Base-by-base conservation (phyloP, 2,888 invertebrate species). In the Nycteola revayana region DNA sequence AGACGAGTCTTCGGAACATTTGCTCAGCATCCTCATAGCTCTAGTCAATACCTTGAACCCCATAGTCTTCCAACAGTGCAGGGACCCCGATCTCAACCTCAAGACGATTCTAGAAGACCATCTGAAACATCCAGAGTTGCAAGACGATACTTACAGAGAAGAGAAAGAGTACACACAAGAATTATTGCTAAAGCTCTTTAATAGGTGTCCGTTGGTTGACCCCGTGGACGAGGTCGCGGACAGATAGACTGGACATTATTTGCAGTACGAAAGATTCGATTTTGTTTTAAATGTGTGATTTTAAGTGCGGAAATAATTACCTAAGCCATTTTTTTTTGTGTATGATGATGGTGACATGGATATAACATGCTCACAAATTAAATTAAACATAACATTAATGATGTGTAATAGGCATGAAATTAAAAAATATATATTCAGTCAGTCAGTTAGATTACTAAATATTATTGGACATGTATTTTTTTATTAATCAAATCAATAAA, bases 121-220 rank as follows among this genome's bases (percentile, higher is more conserved):
- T 4, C 37, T 75, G 0, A 52, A 55, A 4, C 44, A 60, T 8
- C 66, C 73, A 0, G 82, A 82, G 1, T 25, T 76, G 1, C 32
- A 33, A 0, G 59, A 59, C 2, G 73, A 76, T 6, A 64, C 54
- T 2, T 84, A 60, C 25, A 34, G 41, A 0, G 85, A 87, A 20
- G 84, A 86, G 17, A 74, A 69, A 22, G 72, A 79, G 2, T 70
- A 70, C 30, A 78, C 80, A 18, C 45, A 60, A 2, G 60, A 66
- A 0, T 39, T 83, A 2, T 14, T 78, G 7, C 21, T 17, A 0
- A 60, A 45, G 7, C 40, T 70, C 3, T 65, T 75, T 24, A 33
- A 44, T 0, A 32, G 47, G n/a, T 49, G 33, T 9, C 48, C 60
- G 0, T 41, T 44, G 0, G 27, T 38, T 2, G 65, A 63, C 10